Evolutionary conservation across 2,113 vertebrate species (phyloP).

Genomic region (Hemichromis elongatus): DNA sequence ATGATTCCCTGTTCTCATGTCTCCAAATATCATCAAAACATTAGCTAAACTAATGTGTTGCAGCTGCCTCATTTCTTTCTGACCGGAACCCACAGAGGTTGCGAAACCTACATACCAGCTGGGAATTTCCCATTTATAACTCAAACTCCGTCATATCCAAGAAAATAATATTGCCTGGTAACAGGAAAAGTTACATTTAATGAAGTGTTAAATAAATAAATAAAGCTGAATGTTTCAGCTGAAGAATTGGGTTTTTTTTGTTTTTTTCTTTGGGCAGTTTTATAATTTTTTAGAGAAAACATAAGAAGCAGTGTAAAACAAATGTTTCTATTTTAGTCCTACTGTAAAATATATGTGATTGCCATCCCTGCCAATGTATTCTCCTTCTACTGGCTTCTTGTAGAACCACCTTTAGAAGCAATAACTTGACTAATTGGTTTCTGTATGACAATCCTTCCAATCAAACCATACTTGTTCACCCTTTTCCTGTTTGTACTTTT

Average conservation of each 20-base stretch:
- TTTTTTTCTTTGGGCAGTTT: neutral
- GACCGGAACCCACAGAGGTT: neutral
- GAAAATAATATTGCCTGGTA: neutral
- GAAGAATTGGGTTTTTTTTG: neutral
- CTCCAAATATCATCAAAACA: neutral
- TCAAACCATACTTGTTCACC: neutral
- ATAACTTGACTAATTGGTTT: neutral
- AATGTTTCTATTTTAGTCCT: neutral
- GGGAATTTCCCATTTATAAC: slow-evolving; percentile 3
- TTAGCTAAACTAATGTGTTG: neutral
- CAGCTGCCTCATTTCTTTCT: neutral
- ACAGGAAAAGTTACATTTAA: neutral
- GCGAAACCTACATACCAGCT: neutral
- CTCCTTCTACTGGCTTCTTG: neutral
- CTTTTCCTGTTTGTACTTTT: neutral
- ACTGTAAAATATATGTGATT: neutral
- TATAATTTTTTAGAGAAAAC: neutral
- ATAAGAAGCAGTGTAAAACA: neutral
- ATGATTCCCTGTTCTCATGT: neutral
- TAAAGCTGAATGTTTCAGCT: neutral
- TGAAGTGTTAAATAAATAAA: neutral
- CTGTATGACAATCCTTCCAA: neutral
- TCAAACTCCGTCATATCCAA: neutral
- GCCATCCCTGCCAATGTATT: neutral
- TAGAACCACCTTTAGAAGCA: neutral